Evolutionary conservation across 35 echinoderm and acorn worm genomes (phyloP).

Genomic region (Amphiura filiformis): DNA sequence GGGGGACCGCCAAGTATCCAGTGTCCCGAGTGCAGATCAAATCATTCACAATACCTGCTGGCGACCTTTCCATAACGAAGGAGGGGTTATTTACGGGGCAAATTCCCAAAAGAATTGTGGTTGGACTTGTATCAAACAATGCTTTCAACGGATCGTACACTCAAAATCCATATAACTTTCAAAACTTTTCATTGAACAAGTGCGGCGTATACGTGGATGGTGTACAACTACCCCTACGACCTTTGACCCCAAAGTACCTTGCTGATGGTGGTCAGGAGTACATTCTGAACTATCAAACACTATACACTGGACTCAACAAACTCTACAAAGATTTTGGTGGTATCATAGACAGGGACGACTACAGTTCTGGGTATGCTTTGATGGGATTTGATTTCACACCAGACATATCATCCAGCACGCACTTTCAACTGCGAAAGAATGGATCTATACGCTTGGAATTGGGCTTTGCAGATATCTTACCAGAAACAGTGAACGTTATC

Average conservation of each 20-base stretch:
- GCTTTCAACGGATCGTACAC: not conserved
- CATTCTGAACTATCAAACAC: constrained; percentile 48
- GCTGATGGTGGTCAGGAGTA: constrained; percentile 19
- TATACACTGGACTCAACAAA: constrained; percentile 41
- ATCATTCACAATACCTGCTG: not conserved
- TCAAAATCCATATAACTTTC: constrained; percentile 3
- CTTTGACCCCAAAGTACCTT: constrained; percentile 38
- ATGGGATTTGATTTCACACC: constrained; percentile 51
- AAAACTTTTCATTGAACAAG: not conserved
- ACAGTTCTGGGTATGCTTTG: constrained; percentile 34
- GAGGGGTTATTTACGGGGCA: constrained; percentile 2
- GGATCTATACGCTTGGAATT: constrained; percentile 52
- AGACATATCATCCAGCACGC: constrained; percentile 35
- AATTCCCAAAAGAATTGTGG: not conserved
- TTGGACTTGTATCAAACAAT: not conserved
- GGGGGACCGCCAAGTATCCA: constrained; percentile 38
- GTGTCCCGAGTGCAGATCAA: not conserved
- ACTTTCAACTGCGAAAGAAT: constrained; percentile 36
- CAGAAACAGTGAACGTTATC: constrained; percentile 35
- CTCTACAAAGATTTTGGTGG: constrained; percentile 24
- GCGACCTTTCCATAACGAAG: not conserved
- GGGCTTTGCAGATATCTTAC: constrained; percentile 20
- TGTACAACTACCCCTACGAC: constrained; percentile 23
- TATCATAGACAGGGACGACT: constrained; percentile 45
- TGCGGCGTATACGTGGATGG: not conserved